A percentile compares a stretch with the other conserved stretches of the same genome.
Evolutionary conservation across 2,797 vertebrate genomes (phyloP).

Genomic region (Leptoclinus maculatus): DNA sequence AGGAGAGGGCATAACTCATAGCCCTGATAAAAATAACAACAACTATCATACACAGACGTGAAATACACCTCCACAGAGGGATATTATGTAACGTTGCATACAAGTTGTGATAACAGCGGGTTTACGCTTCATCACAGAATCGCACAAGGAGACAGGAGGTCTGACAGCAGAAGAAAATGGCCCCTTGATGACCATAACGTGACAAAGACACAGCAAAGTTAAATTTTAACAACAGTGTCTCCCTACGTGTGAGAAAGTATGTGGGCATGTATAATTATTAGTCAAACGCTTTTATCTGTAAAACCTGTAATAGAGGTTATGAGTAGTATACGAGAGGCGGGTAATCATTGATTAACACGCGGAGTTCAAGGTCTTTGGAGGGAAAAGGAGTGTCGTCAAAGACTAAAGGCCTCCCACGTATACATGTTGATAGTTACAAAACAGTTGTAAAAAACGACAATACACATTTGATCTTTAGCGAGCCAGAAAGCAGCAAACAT

Average conservation of each 20-base stretch:
- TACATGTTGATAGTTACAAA: background rate
- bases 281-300: constrained; percentile 33
- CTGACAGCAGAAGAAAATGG: background rate
- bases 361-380: constrained; percentile 64
- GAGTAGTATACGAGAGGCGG: constrained; percentile 27
- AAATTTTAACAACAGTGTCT: constrained; percentile 43
- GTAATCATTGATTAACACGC: constrained; percentile 72
- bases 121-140: constrained; percentile 35
- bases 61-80: constrained; percentile 17
- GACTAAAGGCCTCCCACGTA: constrained; percentile 3
- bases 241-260: constrained; percentile 6
- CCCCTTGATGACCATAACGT: background rate
- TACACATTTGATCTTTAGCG: background rate
- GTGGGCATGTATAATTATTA: constrained; percentile 52
- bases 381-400: constrained; percentile 42
- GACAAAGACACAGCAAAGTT: constrained; percentile 36
- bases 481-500: background rate
- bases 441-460: background rate
- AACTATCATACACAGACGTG: background rate
- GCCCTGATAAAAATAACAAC: constrained; percentile 1
- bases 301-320: constrained; percentile 40
- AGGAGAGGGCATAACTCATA: constrained; percentile 14
- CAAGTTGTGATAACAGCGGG: constrained; percentile 33
- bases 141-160: constrained; percentile 10
- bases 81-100: constrained; percentile 35